Conservation (phyloP, 1,140 invertebrate genomes). For the Lucilia sericata region DNA sequence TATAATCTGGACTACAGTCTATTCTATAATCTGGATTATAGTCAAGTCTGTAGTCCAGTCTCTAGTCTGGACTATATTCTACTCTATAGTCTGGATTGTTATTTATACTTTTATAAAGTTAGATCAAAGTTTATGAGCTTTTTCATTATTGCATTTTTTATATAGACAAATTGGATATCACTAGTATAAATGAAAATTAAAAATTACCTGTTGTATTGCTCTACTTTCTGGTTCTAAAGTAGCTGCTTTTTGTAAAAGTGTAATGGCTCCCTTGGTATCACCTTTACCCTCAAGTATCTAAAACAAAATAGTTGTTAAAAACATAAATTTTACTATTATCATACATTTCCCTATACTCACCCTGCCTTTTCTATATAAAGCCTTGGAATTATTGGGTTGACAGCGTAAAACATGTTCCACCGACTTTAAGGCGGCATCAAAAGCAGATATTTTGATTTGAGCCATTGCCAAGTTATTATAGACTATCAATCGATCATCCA, state of each 20-base stretch:
- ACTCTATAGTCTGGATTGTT: no score
- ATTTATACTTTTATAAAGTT: no score
- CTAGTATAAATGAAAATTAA: not conserved
- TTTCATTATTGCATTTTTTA: no score
- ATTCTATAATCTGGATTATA: no score
- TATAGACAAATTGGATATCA: no score
- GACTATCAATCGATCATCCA: slow-evolving; percentile 84
- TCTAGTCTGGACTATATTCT: no score
- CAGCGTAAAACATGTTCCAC: slow-evolving; percentile 83
- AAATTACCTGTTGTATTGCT: slow-evolving; percentile 67
- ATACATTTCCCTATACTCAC: slow-evolving; percentile 55
- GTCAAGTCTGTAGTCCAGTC: no score
- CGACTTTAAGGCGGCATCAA: slow-evolving; percentile 83
- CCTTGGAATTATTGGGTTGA: slow-evolving; percentile 90
- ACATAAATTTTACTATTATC: not conserved
- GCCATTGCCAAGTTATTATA: slow-evolving; percentile 92
- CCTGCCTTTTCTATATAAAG: slow-evolving; percentile 88
- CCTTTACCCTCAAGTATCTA: slow-evolving; percentile 76
- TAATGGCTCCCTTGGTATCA: slow-evolving; percentile 73
- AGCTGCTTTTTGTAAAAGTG: slow-evolving; percentile 71
- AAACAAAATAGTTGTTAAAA: not conserved
- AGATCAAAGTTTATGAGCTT: no score
- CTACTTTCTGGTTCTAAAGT: slow-evolving; percentile 73
- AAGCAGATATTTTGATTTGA: slow-evolving; percentile 87
- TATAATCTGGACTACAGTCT: no score